Evolutionary conservation across 1,140 invertebrate species (phyloP).

Genomic region (Brachionus manjavacas): DNA sequence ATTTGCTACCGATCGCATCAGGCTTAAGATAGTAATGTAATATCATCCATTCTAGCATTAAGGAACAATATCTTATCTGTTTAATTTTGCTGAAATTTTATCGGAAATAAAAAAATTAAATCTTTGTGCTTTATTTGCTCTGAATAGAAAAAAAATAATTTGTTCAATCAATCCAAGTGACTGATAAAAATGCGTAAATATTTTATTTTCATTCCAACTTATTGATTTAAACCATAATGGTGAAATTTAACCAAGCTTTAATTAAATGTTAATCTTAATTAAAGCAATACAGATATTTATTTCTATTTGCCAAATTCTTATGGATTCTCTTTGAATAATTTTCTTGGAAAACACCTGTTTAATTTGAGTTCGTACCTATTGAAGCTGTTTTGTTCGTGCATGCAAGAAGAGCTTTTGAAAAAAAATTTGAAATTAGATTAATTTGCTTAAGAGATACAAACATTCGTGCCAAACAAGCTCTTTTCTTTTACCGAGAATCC

Average conservation of each 20-base stretch:
- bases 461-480: background rate
- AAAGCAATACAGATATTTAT: background rate
- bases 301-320: background rate
- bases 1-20: background rate
- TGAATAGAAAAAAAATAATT: background rate
- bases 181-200: background rate
- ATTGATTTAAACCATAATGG: background rate
- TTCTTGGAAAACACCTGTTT: background rate
- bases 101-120: background rate
- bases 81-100: background rate
- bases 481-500: background rate
- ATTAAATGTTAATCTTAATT: conserved; percentile 1
- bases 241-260: background rate
- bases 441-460: too few relatives aligned
- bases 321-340: background rate
- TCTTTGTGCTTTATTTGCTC: too few relatives aligned
- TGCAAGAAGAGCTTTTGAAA: background rate
- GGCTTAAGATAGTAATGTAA: background rate
- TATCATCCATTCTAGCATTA: background rate
- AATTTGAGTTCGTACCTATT: background rate
- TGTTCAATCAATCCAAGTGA: background rate
- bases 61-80: background rate
- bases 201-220: background rate
- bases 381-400: background rate
- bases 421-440: background rate